Evolutionary conservation across 2,888 invertebrate genomes (phyloP), one percentile per base, ranked within the genome.

Genomic region (Marronus borbonicus): DNA sequence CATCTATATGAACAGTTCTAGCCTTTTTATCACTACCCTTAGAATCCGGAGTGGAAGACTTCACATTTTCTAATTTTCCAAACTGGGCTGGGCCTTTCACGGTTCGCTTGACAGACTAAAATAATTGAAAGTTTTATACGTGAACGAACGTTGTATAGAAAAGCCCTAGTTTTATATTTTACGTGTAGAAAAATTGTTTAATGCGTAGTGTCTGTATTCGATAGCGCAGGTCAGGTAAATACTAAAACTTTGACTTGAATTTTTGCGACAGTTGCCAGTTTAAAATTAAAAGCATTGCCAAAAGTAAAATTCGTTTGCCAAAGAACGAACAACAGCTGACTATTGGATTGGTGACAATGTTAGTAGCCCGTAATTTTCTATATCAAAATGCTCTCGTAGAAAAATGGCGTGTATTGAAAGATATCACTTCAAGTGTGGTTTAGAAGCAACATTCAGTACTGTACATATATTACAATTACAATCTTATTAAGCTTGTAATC

Each of bases 1-100:
- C 94, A 86, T 94, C 94, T 74, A 94, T 94, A 85, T 94, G 94
- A 39, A 94, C 93, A 0, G 94, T 94, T 77, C 93, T 90, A 12
- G 92, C 92, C 83, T 90, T 90, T 81, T 89, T 89, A 80, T 87
- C 87, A 77, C 84, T 85, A 1, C 84, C 81, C 81, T 85, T 85
- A 4, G 86, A 84, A 62, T 86, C 79, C 20, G 77, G 69, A 39
- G 76, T 68, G 7, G 78, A 78, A 5, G 76, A 69, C 52, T 78
- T 78, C 17, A 58, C 55, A 70, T 78, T 55, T 62, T 65, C 28
- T 17, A 68, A 66, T 76, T 78, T 72, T 55, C 77, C 77, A 55
- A 76, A 60, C 24, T 78, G 72, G 69, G 80, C 84, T 81, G 87
- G 86, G 5, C 85, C 86, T 52, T 85, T 84, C 8, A 84, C 80